Evolutionary conservation across 2,113 vertebrate species (phyloP), one percentile per base, ranked within the genome.

Genomic region (Asarcornis scutulata): DNA sequence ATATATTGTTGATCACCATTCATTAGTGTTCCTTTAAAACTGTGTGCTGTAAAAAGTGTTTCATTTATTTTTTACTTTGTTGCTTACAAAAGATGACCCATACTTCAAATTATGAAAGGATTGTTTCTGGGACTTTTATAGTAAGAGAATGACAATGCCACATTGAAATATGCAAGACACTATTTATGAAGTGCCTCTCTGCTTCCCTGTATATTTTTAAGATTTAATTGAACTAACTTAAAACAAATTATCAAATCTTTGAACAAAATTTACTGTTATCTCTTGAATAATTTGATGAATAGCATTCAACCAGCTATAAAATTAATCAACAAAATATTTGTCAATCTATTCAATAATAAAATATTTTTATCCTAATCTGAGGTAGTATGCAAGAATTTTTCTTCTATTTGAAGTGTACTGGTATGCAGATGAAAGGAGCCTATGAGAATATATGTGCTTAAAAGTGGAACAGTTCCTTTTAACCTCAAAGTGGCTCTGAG

Each of bases 281-380:
- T 68, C 42, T 64, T 84, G 21, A 96, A 82, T 68, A 81, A 72
- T 84, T 62, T 52, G 71, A 82, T 78, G 29, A 72, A 38, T 79
- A 66, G 10, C 38, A 91, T 75, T 83, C 69, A 58, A 26, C 31
- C 20, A 83, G 6, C 18, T 86, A 62, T 62, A 85, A 89, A 92
- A 95, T 69, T n/a, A 79, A 44, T 73, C 59, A 55, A 78, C 8
- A 87, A 91, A 91, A 62, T 80, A 85, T 72, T 92, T 95, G 9
- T 77, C 26, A 53, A 40, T 22, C 15, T 88, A n/a, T 53, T 95
- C 50, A 89, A 17, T 14, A 6, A 87, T 72, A 42, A 77, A 80
- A 2, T 66, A 31, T 53, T 87, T 93, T 55, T 73, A 83, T 81
- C 59, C 23, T 59, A 66, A 72, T 79, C 34, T 53, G 68, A 67